Percentiles rank a stretch among this genome's conserved stretches.
These are phyloP conservation scores for Palythoa caribaeorum DNA, from an alignment of 92 coral and sea anemone species.

Conservation along the genomic window DNA sequence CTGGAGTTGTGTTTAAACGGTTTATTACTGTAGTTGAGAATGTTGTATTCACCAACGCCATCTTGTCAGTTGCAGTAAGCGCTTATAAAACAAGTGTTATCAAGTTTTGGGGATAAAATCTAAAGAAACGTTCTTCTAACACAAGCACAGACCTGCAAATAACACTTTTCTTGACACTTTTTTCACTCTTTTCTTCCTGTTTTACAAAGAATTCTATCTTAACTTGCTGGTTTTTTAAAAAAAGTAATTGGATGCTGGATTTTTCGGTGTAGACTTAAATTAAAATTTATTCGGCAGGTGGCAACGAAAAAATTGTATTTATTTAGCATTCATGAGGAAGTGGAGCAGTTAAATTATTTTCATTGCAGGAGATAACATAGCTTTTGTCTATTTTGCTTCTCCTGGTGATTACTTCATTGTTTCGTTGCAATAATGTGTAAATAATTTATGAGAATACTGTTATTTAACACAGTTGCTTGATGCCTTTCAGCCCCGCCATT, in stretches of 20 bases:
- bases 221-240: neutral
- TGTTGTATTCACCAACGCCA: slow-evolving; percentile 18
- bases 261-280: neutral
- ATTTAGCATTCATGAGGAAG: neutral
- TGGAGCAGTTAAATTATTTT: neutral
- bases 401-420: neutral
- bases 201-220: too few relatives aligned
- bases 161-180: too few relatives aligned
- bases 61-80: neutral
- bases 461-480: neutral
- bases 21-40: neutral
- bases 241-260: neutral
- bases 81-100: neutral
- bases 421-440: neutral
- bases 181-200: too few relatives aligned
- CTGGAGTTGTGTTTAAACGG: slow-evolving; percentile 20
- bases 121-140: too few relatives aligned
- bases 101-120: neutral
- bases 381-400: neutral
- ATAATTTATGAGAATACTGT: neutral
- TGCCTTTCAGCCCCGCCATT: neutral
- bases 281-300: neutral
- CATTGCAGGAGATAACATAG: neutral
- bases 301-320: neutral
- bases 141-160: neutral